phyloP scores from a whole-genome alignment of 1,140 invertebrate genomes.

The Drosophila serrata region DNA sequence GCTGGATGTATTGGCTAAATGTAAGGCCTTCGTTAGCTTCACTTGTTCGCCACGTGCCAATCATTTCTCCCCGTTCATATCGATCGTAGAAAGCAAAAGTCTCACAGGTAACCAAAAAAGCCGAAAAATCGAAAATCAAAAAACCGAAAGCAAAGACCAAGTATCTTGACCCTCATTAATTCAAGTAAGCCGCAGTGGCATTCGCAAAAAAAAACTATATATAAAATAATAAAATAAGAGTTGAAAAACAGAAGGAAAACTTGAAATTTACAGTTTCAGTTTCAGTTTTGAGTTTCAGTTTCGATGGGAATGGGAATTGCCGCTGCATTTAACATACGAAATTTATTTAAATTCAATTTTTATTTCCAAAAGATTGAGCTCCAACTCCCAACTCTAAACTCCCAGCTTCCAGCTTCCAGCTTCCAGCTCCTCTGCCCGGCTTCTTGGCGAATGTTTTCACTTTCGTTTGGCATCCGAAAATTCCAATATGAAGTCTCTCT shows the following conservation, averaged over 20 bases:
- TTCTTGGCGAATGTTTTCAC: constrained; percentile 77
- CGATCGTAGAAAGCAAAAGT: constrained; percentile 48
- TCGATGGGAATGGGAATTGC: constrained; percentile 2
- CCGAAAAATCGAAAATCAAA: constrained; percentile 16
- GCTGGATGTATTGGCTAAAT: not conserved
- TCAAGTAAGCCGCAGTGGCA: constrained; percentile 62
- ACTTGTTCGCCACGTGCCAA: constrained; percentile 50
- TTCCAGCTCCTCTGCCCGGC: constrained; percentile 25
- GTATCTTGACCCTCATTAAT: constrained; percentile 83
- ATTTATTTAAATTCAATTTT: constrained; percentile 84
- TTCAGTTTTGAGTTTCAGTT: constrained; percentile 34
- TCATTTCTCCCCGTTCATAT: constrained; percentile 9
- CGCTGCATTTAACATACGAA: constrained; percentile 77
- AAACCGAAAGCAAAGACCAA: constrained; percentile 52
- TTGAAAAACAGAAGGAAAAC: constrained; percentile 32
- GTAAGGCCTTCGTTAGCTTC: constrained; percentile 30
- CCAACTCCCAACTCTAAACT: not conserved
- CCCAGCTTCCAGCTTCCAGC: not conserved
- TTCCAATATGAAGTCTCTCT: constrained; percentile 28
- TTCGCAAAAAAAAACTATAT: constrained; percentile 47
- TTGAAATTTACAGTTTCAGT: constrained; percentile 55
- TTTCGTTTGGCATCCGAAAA: constrained; percentile 80
- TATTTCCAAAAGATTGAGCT: constrained; percentile 32
- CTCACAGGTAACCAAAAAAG: not conserved
- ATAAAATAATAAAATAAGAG: constrained; percentile 3